Base-by-base conservation (phyloP, 2,888 invertebrate species). In the Coecobrya sp. region DNA sequence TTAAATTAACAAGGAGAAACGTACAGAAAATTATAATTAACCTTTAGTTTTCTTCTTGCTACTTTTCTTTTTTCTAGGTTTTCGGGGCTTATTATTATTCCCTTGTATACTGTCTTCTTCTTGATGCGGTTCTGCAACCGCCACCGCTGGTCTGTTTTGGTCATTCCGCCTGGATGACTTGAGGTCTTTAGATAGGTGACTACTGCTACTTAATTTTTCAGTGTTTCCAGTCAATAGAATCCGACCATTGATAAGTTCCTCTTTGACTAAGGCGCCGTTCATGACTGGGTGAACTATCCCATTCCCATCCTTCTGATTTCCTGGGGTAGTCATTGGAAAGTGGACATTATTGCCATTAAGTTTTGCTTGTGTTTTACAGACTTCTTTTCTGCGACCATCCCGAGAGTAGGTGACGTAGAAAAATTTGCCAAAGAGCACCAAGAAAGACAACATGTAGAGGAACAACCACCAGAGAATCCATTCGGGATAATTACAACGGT, bases 371-470 rank as follows among this genome's bases (percentile, higher is more conserved):
- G n/a, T 0, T 7, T 30, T 81, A 7, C 25, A 5, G 11, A 2
- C 25, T 65, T 76, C 19, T 19, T 59, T 82, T 45, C 16, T 65
- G 36, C 42, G 1, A n/a, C 27, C 59, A 52, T 81, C 73, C 13
- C 62, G 36, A 22, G 42, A 22, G 84, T 88, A 86, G 55, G 92
- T 62, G 76, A 93, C 89, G 86, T 92, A 84, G 92, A 95, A 25
- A 92, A 95, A 95, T 30, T 94, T 94, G 19, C 93, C 93, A 70
- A 95, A 95, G 11, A 95, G 94, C 52, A 94, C 86, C 10, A 95
- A 70, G 70, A 95, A 95, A 19, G 94, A 93, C 55, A 93, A 73
- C 94, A 95, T 95, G 89, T 95, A 95, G 27, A 95, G 82, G 22
- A 94, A 90, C 45, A 95, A 84, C 94, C 94, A 94, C 76, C 90